Percentiles rank a stretch among this genome's conserved stretches.
phyloP scores from a whole-genome alignment of 2,888 invertebrate genomes.

The Entomobrya multifasciata region DNA sequence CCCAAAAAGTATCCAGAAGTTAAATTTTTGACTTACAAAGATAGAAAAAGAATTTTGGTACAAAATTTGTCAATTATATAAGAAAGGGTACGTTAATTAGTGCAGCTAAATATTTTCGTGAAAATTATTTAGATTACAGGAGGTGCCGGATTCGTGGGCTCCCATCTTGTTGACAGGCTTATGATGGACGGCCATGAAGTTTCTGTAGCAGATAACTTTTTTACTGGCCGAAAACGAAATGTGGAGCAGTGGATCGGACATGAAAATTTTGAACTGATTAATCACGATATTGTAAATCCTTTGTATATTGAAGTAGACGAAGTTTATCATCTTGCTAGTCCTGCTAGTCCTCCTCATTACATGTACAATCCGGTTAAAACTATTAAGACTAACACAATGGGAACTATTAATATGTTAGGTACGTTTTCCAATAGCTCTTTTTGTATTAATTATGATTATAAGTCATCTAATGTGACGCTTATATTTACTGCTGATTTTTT shows the following conservation, averaged over 20 bases:
- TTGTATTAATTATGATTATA: neutral
- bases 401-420: conserved; percentile 96
- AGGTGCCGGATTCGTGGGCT: conserved; percentile 99
- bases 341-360: conserved; percentile 99
- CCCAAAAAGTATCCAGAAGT: conserved; percentile 95
- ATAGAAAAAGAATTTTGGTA: conserved; percentile 95
- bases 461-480: neutral
- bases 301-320: conserved; percentile 98
- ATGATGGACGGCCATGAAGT: conserved; percentile 98
- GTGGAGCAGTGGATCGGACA: conserved; percentile 99
- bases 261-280: conserved; percentile 98
- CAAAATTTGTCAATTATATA: conserved; percentile 77
- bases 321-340: conserved; percentile 99
- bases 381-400: conserved; percentile 98
- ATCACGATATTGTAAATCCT: conserved; percentile 99
- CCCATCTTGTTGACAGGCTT: conserved; percentile 96
- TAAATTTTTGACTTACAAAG: conserved; percentile 94
- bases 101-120: too few species aligned
- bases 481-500: neutral
- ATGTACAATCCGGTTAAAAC: conserved; percentile 99
- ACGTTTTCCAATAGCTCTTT: conserved; percentile 77
- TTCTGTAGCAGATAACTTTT: conserved; percentile 98
- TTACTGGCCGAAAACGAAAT: conserved; percentile 97
- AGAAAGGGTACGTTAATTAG: too few species aligned
- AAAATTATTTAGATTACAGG: conserved; percentile 88